Conservation (phyloP, 1,140 invertebrate genomes). For the Xylocopa sonorina region DNA sequence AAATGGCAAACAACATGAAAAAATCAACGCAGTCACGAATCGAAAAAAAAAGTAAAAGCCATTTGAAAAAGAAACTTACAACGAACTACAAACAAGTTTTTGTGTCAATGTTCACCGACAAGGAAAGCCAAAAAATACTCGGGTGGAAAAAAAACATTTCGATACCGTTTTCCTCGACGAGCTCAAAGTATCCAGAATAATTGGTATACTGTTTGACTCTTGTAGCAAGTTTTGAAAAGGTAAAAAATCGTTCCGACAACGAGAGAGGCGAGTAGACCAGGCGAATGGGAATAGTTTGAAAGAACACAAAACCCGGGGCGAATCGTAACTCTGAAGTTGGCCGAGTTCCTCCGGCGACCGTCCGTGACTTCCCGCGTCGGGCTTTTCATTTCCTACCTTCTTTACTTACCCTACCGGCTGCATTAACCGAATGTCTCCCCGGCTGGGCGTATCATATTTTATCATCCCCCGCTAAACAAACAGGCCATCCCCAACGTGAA, state of each 20-base stretch:
- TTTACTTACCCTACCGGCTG: neutral
- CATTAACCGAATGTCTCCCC: neutral
- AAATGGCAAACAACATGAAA: too few relatives aligned
- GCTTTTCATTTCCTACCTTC: constrained; percentile 23
- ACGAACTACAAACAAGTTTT: too few relatives aligned
- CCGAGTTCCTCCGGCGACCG: neutral
- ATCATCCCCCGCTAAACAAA: neutral
- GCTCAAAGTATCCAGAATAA: too few relatives aligned
- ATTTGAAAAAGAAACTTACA: too few relatives aligned
- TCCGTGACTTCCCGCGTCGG: constrained; percentile 24
- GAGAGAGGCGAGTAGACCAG: neutral
- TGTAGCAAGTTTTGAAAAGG: constrained; percentile 23
- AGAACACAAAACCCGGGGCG: constrained; percentile 33
- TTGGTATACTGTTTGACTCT: neutral
- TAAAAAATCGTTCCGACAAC: constrained; percentile 13
- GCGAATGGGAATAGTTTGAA: constrained; percentile 41
- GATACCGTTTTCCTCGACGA: too few relatives aligned
- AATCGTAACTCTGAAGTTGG: neutral
- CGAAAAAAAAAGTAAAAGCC: too few relatives aligned
- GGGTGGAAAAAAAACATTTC: too few relatives aligned
- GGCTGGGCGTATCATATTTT: neutral
- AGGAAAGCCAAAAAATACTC: too few relatives aligned
- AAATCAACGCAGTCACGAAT: too few relatives aligned
- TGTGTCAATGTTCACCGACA: too few relatives aligned
- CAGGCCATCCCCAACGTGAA: neutral